Base-by-base conservation (phyloP, 2,888 invertebrate genomes). In the Cremastinae sp. region DNA sequence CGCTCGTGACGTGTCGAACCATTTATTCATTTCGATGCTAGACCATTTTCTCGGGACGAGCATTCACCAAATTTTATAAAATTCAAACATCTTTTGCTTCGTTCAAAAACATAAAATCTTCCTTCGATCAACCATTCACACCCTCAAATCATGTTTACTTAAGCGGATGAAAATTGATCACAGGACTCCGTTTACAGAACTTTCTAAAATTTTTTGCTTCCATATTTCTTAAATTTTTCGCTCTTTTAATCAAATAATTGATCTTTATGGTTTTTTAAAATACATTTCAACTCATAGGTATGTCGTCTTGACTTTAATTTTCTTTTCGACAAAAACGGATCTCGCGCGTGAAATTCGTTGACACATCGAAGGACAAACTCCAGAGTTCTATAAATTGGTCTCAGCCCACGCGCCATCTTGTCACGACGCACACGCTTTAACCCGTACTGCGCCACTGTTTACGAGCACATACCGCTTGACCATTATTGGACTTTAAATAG, bases 11-110 rank as follows among this genome's bases (percentile, higher is more conserved):
- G 72, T 22, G 61, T 68, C 64, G 37, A 28, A 68, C 72, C 72
- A 68, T 75, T 68, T 51, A 75, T 68, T 75, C 56, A 62, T 72
- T 68, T 68, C 64, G 62, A 62, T 53, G 35, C 18, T 61, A 66
- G 45, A 55, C 49, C 43, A 14, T 61, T 58, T 68, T 68, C 43
- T 47, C 56, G 43, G 10, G 20, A 14, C 56, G 37, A 51, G 47
- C 22, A 1, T 53, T n/a, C n/a, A n/a, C n/a, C n/a, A n/a, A n/a
- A n/a, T n/a, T n/a, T n/a, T n/a, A n/a, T n/a, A n/a, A n/a, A n/a
- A n/a, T n/a, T n/a, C n/a, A n/a, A n/a, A n/a, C n/a, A n/a, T n/a
- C n/a, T n/a, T n/a, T n/a, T n/a, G n/a, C n/a, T n/a, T n/a, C n/a
- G n/a, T n/a, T n/a, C n/a, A n/a, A n/a, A n/a, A n/a, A n/a, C n/a